Evolutionary conservation across 2,797 vertebrate genomes (phyloP).

Genomic region (Percopsis omiscomaycus): DNA sequence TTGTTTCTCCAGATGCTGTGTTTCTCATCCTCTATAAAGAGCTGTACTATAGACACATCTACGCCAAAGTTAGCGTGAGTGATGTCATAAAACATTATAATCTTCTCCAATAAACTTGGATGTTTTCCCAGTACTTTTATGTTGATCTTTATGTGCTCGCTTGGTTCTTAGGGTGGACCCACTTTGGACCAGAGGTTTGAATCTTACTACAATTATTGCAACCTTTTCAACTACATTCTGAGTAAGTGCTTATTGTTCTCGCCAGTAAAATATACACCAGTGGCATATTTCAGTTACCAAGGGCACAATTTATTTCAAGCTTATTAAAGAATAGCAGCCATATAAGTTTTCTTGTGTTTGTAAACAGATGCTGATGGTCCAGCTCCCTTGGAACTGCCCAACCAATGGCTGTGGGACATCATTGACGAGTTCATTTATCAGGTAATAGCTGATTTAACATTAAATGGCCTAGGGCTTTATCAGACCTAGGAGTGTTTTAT

Average conservation of each 20-base stretch:
- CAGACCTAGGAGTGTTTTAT: no score
- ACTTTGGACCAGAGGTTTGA: conserved; percentile 97
- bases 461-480: no score
- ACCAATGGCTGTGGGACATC: conserved; percentile 99
- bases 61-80: conserved; percentile 99
- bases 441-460: conserved; percentile 64
- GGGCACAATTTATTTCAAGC: no score
- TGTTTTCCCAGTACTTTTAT: background rate
- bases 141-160: background rate
- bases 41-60: conserved; percentile 97
- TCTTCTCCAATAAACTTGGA: background rate
- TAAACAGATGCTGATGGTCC: conserved; percentile 94
- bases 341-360: conserved; percentile 15
- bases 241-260: conserved; percentile 80
- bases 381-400: conserved; percentile 94
- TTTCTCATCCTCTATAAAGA: conserved; percentile 98
- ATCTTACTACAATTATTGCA: conserved; percentile 99
- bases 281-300: background rate
- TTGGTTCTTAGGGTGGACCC: conserved; percentile 86
- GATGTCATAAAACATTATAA: background rate
- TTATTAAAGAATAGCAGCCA: background rate
- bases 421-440: conserved; percentile 99
- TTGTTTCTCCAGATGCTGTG: conserved; percentile 85
- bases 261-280: background rate
- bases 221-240: conserved; percentile 99